Evolutionary conservation across 2,888 invertebrate genomes (phyloP), one percentile per base, ranked within the genome.

Genomic region (Drosophila barbarae): DNA sequence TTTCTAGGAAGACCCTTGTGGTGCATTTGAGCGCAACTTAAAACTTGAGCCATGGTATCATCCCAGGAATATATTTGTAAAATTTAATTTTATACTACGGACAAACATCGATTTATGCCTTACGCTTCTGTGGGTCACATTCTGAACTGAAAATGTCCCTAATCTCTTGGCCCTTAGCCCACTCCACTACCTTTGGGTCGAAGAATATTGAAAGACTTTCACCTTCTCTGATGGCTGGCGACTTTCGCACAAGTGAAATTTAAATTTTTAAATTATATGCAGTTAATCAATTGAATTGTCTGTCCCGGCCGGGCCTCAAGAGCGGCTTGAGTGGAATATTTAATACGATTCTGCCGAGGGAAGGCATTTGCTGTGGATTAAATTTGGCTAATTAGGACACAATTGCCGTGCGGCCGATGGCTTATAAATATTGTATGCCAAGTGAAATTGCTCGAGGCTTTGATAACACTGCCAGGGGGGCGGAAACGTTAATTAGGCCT

Each of bases 161-260:
- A 46, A 51, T 64, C 52, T 56, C 13, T 47, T 30, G 32, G n/a
- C 41, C n/a, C 49, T 21, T 28, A 28, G 23, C 23, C 63, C 38
- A 34, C 41, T 9, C 28, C 55, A 21, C 3, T 13, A 39, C 52
- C 52, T 41, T 21, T 41, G 23, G n/a, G n/a, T 15, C 49, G 1
- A 23, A 64, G 66, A 79, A 80, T 73, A 41, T 47, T 30, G 26
- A 68, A 76, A 71, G 73, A 84, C 79, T 80, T 80, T 80, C 79
- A 80, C 79, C 46, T 46, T 80, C 55, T 76, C 65, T 9, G 63
- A 23, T 30, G 58, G 36, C 32, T 39, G 34, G 28, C 65, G 58
- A 75, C 79, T 80, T 84, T 80, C 79, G 73, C 81, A 50, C 75
- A 64, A 79, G 84, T 80, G 79, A 79, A 81, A 71, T 66, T 77